Conservation (phyloP, 2,888 invertebrate species). For the Hirudinaria manillensis region DNA sequence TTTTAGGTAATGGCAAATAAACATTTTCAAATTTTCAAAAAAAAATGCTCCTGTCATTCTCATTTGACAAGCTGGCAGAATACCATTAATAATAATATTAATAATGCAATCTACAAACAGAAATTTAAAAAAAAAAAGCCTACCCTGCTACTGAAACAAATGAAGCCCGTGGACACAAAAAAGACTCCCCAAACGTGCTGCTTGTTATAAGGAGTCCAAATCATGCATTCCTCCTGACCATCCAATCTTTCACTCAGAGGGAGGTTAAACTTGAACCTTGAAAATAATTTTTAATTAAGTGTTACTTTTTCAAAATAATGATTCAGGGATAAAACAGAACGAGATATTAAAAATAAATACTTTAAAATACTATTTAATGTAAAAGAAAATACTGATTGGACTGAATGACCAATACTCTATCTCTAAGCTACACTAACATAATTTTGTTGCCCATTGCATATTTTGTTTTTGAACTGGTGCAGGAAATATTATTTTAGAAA, state of each 20-base stretch:
- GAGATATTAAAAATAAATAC: background rate
- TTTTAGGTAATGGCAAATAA: too few species aligned
- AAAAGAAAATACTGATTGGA: too few species aligned
- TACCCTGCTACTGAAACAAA: slow-evolving; percentile 88
- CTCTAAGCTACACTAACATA: too few species aligned
- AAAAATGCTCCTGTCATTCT: too few species aligned
- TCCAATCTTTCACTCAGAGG: slow-evolving; percentile 86
- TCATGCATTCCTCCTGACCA: slow-evolving; percentile 78
- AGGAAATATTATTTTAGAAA: too few species aligned
- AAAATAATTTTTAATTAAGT: background rate
- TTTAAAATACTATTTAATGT: background rate
- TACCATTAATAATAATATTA: too few species aligned
- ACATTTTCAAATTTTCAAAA: too few species aligned
- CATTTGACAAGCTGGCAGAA: too few species aligned
- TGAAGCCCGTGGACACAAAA: slow-evolving; percentile 85
- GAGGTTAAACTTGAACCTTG: slow-evolving; percentile 60
- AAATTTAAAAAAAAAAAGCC: background rate
- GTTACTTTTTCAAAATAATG: background rate
- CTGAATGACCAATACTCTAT: too few species aligned
- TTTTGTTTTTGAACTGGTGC: too few species aligned
- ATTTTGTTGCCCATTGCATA: too few species aligned
- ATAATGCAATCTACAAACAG: too few species aligned
- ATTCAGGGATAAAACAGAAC: background rate
- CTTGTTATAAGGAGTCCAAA: slow-evolving; percentile 93
- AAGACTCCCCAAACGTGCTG: slow-evolving; percentile 78